Base-by-base conservation (phyloP, 2,113 vertebrate species). In the Galbula dea region DNA sequence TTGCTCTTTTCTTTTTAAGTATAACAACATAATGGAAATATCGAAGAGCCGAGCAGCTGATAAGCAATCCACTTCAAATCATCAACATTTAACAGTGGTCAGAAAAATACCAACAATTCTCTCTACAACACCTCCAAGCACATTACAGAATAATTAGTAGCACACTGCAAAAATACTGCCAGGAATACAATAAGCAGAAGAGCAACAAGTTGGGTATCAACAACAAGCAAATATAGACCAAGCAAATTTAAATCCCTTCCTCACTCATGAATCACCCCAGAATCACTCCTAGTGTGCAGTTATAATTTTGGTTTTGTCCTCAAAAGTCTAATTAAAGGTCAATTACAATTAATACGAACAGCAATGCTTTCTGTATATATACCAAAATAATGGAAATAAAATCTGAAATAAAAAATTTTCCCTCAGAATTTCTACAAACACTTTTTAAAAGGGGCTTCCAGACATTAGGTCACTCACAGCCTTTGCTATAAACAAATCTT, bases 21-120 rank as follows among this genome's bases (percentile, higher is more conserved):
- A 59, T 4, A 78, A 12, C 83, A 63, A 69, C 17, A 6, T 62
- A 46, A 88, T 3, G 1, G 26, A 90, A 81, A 22, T 4, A 82
- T 14, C 24, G n/a, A 65, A 63, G 27, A 3, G 11, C 59, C 8
- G 41, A 68, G 26, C 9, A 71, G 14, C 8, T 52, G 29, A 58
- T 30, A 58, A 81, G 26, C 29, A 77, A 83, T 7, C 12, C 18
- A 79, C 9, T 14, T 30, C 15, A 68, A 68, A 86, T 30, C 36
- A 86, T 7, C 26, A 66, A 20, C 12, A 69, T 0, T 0, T 23
- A 67, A 78, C 4, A 69, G 39, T 13, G 7, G 15, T n/a, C n/a
- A 75, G 36, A 75, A 51, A 1, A 58, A 12, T 15, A 74, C 16
- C 32, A 61, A n/a, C 3, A 77, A 30, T 29, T 75, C 46, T 55